A percentile compares a stretch with the other conserved stretches of the same genome.
Conservation (phyloP, 2,113 vertebrate genomes). For the Tenrec ecaudatus region DNA sequence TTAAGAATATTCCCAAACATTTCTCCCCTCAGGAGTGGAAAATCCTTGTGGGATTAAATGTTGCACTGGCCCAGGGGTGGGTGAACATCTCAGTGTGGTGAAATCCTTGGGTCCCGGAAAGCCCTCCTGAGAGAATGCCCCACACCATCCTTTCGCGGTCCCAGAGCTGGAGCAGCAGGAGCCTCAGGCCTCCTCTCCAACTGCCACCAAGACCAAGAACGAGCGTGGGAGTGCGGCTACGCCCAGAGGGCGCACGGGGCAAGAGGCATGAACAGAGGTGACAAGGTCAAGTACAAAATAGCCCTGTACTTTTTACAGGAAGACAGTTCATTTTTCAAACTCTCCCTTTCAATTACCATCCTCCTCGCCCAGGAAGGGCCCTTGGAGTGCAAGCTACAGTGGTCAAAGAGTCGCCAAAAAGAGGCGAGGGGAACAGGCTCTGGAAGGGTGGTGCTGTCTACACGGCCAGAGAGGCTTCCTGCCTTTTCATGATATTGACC, state of each 20-base stretch:
- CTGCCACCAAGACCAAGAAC: not conserved
- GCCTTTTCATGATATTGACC: not conserved
- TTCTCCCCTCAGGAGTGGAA: conserved; percentile 18
- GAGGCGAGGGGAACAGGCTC: not conserved
- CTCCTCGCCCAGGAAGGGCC: not conserved
- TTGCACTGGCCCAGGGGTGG: not conserved
- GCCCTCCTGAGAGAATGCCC: not conserved
- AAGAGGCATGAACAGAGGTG: not conserved
- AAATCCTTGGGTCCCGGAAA: not conserved
- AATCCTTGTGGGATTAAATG: not conserved
- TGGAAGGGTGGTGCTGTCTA: not conserved
- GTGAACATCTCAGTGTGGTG: not conserved
- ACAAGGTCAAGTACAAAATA: not conserved
- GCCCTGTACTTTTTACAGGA: not conserved
- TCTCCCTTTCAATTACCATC: not conserved
- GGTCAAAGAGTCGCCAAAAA: not conserved
- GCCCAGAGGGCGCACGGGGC: not conserved
- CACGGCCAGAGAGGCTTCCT: not conserved
- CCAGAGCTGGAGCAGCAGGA: not conserved
- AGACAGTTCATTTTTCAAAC: not conserved
- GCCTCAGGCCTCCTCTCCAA: not conserved
- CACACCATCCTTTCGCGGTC: not conserved
- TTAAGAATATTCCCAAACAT: conserved; percentile 28
- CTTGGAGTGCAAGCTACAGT: not conserved
- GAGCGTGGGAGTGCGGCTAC: not conserved